phyloP scores from a whole-genome alignment of 2,888 invertebrate genomes.

The Amblyjoppa fuscipennis region DNA sequence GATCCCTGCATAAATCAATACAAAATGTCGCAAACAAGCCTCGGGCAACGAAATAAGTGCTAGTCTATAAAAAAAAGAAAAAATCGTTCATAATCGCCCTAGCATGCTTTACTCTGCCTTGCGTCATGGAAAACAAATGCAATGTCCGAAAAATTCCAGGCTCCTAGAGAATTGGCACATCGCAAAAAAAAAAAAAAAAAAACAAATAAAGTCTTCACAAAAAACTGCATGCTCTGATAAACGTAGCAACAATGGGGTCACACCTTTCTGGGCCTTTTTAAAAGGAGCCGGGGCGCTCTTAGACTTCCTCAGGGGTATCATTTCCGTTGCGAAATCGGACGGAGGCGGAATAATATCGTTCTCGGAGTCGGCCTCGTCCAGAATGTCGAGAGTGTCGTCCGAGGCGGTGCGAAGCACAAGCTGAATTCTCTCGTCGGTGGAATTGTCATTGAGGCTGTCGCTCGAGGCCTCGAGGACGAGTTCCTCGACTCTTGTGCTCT shows the following conservation, averaged over 20 bases:
- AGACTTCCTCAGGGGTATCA: slow-evolving; percentile 81
- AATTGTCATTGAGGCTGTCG: slow-evolving; percentile 73
- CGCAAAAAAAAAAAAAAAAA: slow-evolving; percentile 12
- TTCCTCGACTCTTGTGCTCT: slow-evolving; percentile 26
- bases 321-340: slow-evolving; percentile 79
- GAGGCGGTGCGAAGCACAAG: slow-evolving; percentile 68
- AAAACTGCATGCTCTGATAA: slow-evolving; percentile 68
- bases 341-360: slow-evolving; percentile 81
- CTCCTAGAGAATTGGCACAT: slow-evolving; percentile 4
- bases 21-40: slow-evolving; percentile 59
- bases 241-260: slow-evolving; percentile 24
- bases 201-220: slow-evolving; percentile 50
- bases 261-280: slow-evolving; percentile 78
- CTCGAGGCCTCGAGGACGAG: slow-evolving; percentile 63
- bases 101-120: neutral
- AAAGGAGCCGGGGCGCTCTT: slow-evolving; percentile 82
- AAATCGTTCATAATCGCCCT: neutral
- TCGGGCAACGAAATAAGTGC: slow-evolving; percentile 46
- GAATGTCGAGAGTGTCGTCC: slow-evolving; percentile 71
- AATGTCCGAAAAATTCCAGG: slow-evolving; percentile 2
- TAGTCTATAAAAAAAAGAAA: slow-evolving; percentile 7
- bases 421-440: slow-evolving; percentile 70
- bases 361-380: slow-evolving; percentile 72
- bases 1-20: slow-evolving; percentile 53
- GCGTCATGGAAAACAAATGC: neutral